Evolutionary conservation across 2,113 vertebrate genomes (phyloP).

Genomic region (Paedocypris sp.): DNA sequence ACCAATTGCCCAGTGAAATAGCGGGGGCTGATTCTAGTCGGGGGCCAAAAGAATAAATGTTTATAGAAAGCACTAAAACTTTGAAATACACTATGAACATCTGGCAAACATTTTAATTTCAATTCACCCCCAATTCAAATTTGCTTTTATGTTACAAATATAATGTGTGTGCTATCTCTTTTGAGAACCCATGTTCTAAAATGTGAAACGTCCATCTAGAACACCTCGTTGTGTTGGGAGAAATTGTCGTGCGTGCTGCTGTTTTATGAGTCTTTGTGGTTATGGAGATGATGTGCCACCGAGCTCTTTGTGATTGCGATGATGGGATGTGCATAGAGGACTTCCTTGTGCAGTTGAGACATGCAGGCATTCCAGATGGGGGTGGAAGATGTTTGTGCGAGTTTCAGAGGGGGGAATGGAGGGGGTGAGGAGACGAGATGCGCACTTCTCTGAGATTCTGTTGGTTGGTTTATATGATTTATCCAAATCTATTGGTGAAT

Average conservation of each 20-base stretch:
- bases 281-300: not conserved
- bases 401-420: not conserved
- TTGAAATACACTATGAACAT: too few species aligned
- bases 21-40: too few species aligned
- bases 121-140: too few species aligned
- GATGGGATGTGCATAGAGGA: constrained; percentile 29
- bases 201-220: not conserved
- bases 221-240: not conserved
- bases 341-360: constrained; percentile 29
- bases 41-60: too few species aligned
- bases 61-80: too few species aligned
- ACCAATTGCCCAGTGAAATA: too few species aligned
- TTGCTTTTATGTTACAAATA: too few species aligned
- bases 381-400: constrained; percentile 29
- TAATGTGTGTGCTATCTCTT: too few species aligned
- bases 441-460: not conserved
- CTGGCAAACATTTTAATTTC: too few species aligned
- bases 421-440: not conserved
- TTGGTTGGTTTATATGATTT: not conserved
- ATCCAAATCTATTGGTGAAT: not conserved
- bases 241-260: constrained; percentile 15
- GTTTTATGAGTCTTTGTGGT: constrained; percentile 19
- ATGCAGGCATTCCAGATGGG: constrained; percentile 38
- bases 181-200: not conserved
- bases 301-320: constrained; percentile 22